Base-by-base conservation (phyloP, 2,113 vertebrate genomes). In the Orycteropus afer region DNA sequence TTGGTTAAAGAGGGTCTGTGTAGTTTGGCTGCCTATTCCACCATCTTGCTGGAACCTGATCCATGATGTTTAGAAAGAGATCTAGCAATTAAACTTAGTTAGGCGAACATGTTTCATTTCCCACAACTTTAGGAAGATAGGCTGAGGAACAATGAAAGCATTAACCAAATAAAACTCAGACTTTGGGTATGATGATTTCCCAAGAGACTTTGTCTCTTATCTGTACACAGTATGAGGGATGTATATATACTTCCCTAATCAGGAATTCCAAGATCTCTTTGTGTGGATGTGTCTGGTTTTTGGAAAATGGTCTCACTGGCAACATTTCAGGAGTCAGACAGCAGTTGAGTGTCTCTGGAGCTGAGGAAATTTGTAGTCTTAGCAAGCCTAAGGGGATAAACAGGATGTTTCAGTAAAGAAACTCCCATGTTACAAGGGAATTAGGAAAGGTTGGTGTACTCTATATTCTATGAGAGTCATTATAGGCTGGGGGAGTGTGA, bases 251-350 rank as follows among this genome's bases (percentile, higher is more conserved):
- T 96, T 99, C 99, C 94, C 98, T 99, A 92, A 99, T 93, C 1
- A 99, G 99, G 96, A 99, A 99, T 97, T 99, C 99, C 92, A 99
- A 97, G 95, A 99, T 98, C 82, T 99, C 99, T 97, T 99, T 99
- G 95, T 99, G 92, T 14, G 97, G 98, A 45, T 99, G 99, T 37
- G 96, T 97, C 94, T 98, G 99, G 91, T 99, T 99, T 98, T 99
- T 99, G 77, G 98, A 97, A 95, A 99, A 98, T 4, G 99, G 99
- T 55, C 98, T 99, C 87, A 99, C 97, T 9, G 99, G 99, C 77
- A 99, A 98, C 91, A 99, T 98, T 95, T 99, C 99, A 76, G 99
- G 98, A 53, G 99, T 99, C 96, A 99, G 97, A 94, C 99, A 99
- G 9, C 95, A 98, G 23, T 79, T 93, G 71, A 99, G 97, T 0